Conservation (phyloP, 2,113 vertebrate genomes). For the Plotosus lineatus region DNA sequence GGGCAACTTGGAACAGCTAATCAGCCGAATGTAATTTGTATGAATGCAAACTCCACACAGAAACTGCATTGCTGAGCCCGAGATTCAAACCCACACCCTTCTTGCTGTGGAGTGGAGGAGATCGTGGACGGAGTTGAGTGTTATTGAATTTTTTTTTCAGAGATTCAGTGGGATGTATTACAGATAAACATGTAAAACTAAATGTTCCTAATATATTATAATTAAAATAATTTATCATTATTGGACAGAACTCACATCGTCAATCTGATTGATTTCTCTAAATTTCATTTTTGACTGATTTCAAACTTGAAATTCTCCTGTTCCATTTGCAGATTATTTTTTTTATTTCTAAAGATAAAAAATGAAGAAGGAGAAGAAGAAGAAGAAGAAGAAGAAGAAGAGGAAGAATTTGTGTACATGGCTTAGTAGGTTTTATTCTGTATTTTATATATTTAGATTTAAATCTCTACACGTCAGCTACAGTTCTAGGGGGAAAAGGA, state of each 20-base stretch:
- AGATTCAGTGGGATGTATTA: neutral
- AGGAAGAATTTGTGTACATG: constrained; percentile 57
- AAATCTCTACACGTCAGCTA: neutral
- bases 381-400: too few relatives aligned
- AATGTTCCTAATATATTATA: neutral
- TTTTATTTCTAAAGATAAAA: neutral
- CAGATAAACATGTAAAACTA: neutral
- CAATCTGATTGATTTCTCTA: neutral
- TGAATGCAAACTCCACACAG: too few relatives aligned
- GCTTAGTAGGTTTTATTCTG: constrained; percentile 17
- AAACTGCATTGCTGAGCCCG: too few relatives aligned
- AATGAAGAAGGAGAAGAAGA: too few relatives aligned
- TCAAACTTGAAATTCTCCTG: neutral
- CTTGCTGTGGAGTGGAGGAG: too few relatives aligned
- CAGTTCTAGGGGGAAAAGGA: neutral
- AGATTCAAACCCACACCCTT: too few relatives aligned
- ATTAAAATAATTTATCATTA: neutral
- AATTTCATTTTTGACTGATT: neutral
- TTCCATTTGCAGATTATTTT: neutral
- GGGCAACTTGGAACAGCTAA: too few relatives aligned
- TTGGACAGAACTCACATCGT: constrained; percentile 37
- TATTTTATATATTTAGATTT: neutral
- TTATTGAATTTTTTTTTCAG: neutral
- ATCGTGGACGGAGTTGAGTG: too few relatives aligned
- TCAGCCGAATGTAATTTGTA: too few relatives aligned